These are phyloP conservation scores for Parapristionchus giblindavisi DNA, from an alignment of 2,888 invertebrate genomes.

Conservation along the genomic window DNA sequence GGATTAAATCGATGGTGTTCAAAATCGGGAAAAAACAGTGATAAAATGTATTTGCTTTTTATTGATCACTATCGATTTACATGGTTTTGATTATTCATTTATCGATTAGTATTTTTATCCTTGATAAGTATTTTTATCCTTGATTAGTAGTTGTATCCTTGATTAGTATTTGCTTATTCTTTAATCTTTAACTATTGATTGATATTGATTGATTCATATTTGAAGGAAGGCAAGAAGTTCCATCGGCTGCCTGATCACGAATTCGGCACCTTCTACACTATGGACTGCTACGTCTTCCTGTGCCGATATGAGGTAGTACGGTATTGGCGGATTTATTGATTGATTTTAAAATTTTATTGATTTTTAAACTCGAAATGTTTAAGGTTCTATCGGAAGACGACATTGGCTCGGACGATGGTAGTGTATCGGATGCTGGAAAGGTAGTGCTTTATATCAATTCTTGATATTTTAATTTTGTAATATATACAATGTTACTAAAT, in stretches of 20 bases:
- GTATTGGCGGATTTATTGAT: not conserved
- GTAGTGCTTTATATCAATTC: not conserved
- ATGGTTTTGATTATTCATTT: too few species aligned
- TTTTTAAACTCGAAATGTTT: not conserved
- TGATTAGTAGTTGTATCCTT: too few species aligned
- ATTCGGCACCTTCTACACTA: constrained; percentile 86
- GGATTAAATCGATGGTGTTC: too few species aligned
- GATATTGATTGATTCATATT: too few species aligned
- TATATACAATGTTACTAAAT: too few species aligned
- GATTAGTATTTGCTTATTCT: too few species aligned
- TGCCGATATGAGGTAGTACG: constrained; percentile 87
- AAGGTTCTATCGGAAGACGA: constrained; percentile 48
- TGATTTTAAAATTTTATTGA: not conserved
- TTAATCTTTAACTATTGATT: too few species aligned
- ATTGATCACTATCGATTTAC: too few species aligned
- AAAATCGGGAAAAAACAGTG: too few species aligned
- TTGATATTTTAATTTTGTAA: not conserved
- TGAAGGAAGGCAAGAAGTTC: constrained; percentile 88
- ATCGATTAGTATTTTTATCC: too few species aligned
- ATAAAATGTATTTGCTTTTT: too few species aligned
- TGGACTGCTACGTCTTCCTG: constrained; percentile 96
- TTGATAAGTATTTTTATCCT: too few species aligned
- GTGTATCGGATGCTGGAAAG: not conserved
- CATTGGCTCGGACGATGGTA: constrained; percentile 31
- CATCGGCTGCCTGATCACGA: constrained; percentile 95